These are phyloP conservation scores for Hyperoplus immaculatus DNA, from an alignment of 2,797 vertebrate genomes.

Conservation along the genomic window DNA sequence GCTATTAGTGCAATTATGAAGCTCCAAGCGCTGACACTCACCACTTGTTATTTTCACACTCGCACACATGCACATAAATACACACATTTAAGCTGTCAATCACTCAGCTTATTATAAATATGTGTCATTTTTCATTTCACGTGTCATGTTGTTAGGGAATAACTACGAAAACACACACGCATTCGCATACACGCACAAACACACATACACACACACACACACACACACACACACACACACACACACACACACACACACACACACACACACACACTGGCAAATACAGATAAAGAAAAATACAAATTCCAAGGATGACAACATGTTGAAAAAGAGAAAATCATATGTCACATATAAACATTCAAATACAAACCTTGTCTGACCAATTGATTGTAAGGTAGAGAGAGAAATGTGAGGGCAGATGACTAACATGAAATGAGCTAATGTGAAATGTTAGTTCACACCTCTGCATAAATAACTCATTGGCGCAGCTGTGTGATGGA, in stretches of 20 bases:
- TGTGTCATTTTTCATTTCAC: too few relatives aligned
- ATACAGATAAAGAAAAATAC: neutral
- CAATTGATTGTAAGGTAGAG: neutral
- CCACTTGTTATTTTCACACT: slow-evolving; percentile 17
- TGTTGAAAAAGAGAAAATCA: neutral
- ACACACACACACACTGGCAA: neutral
- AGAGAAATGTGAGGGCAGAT: neutral
- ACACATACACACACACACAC: neutral
- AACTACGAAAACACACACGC: neutral
- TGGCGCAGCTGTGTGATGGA: slow-evolving; percentile 52
- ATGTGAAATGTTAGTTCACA: slow-evolving; percentile 62
- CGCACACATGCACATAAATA: slow-evolving; percentile 4
- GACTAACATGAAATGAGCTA: slow-evolving; percentile 30
- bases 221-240: neutral
- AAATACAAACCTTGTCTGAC: neutral
- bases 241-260: neutral
- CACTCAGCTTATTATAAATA: slow-evolving; percentile 11
- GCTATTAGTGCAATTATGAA: slow-evolving; percentile 18
- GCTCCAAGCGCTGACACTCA: slow-evolving; percentile 16
- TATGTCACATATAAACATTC: neutral
- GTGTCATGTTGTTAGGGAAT: neutral
- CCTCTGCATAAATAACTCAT: slow-evolving; percentile 52
- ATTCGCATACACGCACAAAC: neutral
- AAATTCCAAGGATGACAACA: neutral
- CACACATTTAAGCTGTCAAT: slow-evolving; percentile 20